phyloP scores from a whole-genome alignment of 2,113 vertebrate genomes.

The Ammodramus savannarum region DNA sequence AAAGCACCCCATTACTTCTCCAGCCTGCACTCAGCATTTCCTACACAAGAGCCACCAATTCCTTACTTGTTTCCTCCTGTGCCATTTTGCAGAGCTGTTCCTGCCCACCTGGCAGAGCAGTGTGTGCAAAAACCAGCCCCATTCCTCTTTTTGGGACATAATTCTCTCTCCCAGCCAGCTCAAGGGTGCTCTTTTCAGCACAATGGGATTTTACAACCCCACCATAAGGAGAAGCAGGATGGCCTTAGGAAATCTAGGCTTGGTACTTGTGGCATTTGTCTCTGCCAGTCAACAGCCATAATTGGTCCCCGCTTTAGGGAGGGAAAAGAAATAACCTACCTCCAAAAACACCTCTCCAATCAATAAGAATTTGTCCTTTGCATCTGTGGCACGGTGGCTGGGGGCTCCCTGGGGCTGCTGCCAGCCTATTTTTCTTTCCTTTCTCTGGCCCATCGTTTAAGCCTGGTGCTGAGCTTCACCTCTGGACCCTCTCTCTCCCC shows the following conservation, averaged over 20 bases:
- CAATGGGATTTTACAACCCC: not conserved
- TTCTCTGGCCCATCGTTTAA: slow-evolving; percentile 12
- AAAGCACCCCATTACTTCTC: not conserved
- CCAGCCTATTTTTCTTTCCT: slow-evolving; percentile 52
- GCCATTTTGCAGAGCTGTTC: not conserved
- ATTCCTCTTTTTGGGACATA: accelerated
- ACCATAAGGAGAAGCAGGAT: not conserved
- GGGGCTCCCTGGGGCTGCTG: slow-evolving; percentile 21
- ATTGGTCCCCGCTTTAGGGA: not conserved
- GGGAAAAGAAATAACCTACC: slow-evolving; percentile 54
- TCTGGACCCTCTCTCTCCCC: slow-evolving; percentile 16
- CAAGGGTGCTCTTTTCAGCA: not conserved
- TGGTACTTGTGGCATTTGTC: slow-evolving; percentile 22
- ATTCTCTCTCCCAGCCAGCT: not conserved
- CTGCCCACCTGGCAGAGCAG: not conserved
- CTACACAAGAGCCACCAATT: not conserved
- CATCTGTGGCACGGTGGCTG: slow-evolving; percentile 15
- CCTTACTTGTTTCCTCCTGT: not conserved
- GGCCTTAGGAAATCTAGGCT: not conserved
- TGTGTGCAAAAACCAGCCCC: accelerated
- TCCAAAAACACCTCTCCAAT: slow-evolving; percentile 43
- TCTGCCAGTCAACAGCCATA: slow-evolving; percentile 48
- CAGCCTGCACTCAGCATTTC: not conserved
- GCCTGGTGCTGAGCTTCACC: slow-evolving; percentile 46
- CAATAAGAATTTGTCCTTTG: slow-evolving; percentile 52